These are phyloP conservation scores for Ophiothrix spiculata DNA, from an alignment of 35 echinoderm and acorn worm genomes.

Conservation along the genomic window DNA sequence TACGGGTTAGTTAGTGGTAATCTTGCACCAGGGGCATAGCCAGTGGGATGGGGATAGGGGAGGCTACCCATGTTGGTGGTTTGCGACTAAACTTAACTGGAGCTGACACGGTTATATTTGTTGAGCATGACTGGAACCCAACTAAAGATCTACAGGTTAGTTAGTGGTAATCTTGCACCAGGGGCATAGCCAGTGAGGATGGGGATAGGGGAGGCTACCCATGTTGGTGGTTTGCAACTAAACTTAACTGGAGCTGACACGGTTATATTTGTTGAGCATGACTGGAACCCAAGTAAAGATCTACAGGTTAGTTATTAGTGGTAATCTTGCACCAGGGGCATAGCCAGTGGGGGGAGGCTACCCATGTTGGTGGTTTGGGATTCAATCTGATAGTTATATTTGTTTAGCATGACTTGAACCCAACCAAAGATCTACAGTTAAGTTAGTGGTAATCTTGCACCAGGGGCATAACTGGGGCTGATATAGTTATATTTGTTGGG, in stretches of 20 bases:
- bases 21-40: too few species aligned
- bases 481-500: conserved; percentile 99
- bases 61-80: conserved; percentile 96
- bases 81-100: conserved; percentile 86
- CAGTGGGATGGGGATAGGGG: too few species aligned
- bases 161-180: too few species aligned
- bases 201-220: too few species aligned
- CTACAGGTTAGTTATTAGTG: too few species aligned
- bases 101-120: conserved; percentile 98
- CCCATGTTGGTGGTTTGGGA: conserved; percentile 92
- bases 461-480: conserved; percentile 89
- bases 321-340: too few species aligned
- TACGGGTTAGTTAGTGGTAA: too few species aligned
- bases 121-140: conserved; percentile 99
- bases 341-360: conserved; percentile 51
- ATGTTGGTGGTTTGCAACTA: too few species aligned
- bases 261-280: conserved; percentile 98
- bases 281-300: conserved; percentile 97
- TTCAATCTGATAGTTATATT: conserved; percentile 94
- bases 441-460: too few species aligned
- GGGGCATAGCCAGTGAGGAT: too few species aligned
- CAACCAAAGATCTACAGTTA: conserved; percentile 95
- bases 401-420: conserved; percentile 99
- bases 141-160: conserved; percentile 95
- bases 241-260: conserved; percentile 98